Conservation (phyloP, 2,113 vertebrate species). For the Meriones unguiculatus region DNA sequence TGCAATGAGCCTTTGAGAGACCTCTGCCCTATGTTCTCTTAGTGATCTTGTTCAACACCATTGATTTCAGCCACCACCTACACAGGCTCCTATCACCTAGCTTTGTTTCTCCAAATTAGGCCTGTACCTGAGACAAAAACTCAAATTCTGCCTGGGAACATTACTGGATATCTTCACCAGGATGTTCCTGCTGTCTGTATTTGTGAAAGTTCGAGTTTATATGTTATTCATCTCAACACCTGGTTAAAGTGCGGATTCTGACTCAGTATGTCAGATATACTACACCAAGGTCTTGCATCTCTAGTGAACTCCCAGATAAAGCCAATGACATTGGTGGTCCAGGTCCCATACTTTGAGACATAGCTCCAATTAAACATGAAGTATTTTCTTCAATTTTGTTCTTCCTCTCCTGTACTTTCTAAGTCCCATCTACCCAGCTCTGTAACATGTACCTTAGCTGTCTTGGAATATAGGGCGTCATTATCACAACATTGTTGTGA, state of each 20-base stretch:
- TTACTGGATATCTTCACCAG: background rate
- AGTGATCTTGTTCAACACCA: slow-evolving; percentile 3
- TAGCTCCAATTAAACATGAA: slow-evolving; percentile 1
- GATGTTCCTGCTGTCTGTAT: background rate
- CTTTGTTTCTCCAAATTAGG: background rate
- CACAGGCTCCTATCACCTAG: background rate
- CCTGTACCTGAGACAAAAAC: background rate
- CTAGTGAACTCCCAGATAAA: background rate
- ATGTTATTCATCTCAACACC: background rate
- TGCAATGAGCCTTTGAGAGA: background rate
- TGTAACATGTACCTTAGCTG: background rate
- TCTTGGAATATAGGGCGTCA: background rate
- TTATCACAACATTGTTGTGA: background rate
- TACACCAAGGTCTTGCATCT: background rate
- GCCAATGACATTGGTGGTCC: background rate
- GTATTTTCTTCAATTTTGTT: slow-evolving; percentile 21
- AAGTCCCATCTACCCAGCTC: background rate
- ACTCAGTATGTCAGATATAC: slow-evolving; percentile 16
- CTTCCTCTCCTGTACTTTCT: background rate
- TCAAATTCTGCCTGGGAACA: background rate
- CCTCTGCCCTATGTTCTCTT: background rate
- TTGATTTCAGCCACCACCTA: slow-evolving; percentile 31
- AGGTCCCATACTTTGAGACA: background rate
- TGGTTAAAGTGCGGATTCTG: slow-evolving; percentile 48
- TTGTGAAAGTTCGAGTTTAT: slow-evolving; percentile 17